Evolutionary conservation across 2,113 vertebrate species (phyloP), one percentile per base, ranked within the genome.

Genomic region (Puffinus mauretanicus): DNA sequence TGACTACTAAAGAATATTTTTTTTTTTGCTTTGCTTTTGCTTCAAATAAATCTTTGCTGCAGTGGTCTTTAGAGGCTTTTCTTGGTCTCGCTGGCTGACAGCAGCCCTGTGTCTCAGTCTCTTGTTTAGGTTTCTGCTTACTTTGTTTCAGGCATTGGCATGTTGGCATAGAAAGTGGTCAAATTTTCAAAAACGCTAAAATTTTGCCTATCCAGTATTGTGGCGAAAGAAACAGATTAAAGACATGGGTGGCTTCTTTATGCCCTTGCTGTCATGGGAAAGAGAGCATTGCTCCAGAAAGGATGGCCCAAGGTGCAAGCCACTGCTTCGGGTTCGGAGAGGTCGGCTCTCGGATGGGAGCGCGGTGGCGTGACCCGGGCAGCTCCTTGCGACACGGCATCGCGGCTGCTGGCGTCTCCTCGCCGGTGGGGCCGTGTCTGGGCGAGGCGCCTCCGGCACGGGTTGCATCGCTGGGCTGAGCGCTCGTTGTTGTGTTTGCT

Each of bases 341-440:
- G 40, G 16, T 10, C 11, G 38, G 26, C 42, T 16, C 51, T 57
- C 0, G 1, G 60, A 13, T 16, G 60, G 58, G 22, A 2, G 8
- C 7, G 0, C 1, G 26, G 29, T 69, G 78, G 22, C 0, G 2
- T 60, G 88, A 75, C 52, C 11, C 0, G 4, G 79, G 21, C 71
- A 54, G 24, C 1, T 42, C 8, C 0, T 61, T 82, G 76, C 2
- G 6, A 27, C 55, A 36, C 36, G 71, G 62, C 84, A 16, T 57
- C 2, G 1, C 0, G 10, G 10, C 42, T 42, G 14, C 9, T 22
- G 1, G 2, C 0, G 11, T 22, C 60, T 24, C 11, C 2, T 32
- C 4, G 16, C 67, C 11, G 2, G 60, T 29, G 82, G 75, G 40
- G 55, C 70, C 1, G 18, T 17, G 46, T 44, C 42, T 40, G 88